Conservation (phyloP, 2,113 vertebrate genomes). For the Phoxinus phoxinus region DNA sequence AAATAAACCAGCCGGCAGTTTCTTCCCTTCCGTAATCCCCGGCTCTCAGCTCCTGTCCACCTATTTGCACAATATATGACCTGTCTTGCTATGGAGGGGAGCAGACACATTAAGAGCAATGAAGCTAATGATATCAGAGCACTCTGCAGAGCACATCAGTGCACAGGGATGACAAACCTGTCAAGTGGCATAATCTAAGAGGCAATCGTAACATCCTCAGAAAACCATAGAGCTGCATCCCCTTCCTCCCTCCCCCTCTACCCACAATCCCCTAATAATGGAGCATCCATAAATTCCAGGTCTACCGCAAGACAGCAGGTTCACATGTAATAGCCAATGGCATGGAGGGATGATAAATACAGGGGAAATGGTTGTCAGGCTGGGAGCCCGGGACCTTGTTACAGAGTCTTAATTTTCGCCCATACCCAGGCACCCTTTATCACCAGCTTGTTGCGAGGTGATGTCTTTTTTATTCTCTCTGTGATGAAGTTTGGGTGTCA, state of each 20-base stretch:
- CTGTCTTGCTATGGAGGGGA: slow-evolving; percentile 80
- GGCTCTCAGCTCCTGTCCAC: slow-evolving; percentile 67
- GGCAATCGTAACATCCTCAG: slow-evolving; percentile 89
- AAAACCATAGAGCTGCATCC: slow-evolving; percentile 88
- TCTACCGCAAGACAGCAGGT: slow-evolving; percentile 83
- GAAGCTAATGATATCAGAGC: slow-evolving; percentile 98
- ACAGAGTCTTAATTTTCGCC: slow-evolving; percentile 92
- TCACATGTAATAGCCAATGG: slow-evolving; percentile 79
- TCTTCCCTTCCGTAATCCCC: slow-evolving; percentile 55
- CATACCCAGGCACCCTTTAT: slow-evolving; percentile 90
- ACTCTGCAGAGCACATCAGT: slow-evolving; percentile 90
- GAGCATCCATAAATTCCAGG: slow-evolving; percentile 91
- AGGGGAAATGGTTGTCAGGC: slow-evolving; percentile 88
- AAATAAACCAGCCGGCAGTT: slow-evolving; percentile 52
- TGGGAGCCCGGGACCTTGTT: slow-evolving; percentile 86
- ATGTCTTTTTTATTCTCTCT: slow-evolving; percentile 89
- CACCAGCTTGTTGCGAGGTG: slow-evolving; percentile 89
- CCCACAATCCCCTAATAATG: slow-evolving; percentile 93
- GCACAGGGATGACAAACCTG: slow-evolving; percentile 94
- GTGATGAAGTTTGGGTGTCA: slow-evolving; percentile 87
- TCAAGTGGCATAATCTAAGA: slow-evolving; percentile 94
- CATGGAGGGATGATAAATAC: slow-evolving; percentile 92
- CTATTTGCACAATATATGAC: slow-evolving; percentile 86
- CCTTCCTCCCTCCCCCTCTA: slow-evolving; percentile 76
- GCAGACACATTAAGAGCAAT: slow-evolving; percentile 96